Evolutionary conservation across 2,797 vertebrate species (phyloP), one percentile per base, ranked within the genome.

Genomic region (Ceryle rudis): DNA sequence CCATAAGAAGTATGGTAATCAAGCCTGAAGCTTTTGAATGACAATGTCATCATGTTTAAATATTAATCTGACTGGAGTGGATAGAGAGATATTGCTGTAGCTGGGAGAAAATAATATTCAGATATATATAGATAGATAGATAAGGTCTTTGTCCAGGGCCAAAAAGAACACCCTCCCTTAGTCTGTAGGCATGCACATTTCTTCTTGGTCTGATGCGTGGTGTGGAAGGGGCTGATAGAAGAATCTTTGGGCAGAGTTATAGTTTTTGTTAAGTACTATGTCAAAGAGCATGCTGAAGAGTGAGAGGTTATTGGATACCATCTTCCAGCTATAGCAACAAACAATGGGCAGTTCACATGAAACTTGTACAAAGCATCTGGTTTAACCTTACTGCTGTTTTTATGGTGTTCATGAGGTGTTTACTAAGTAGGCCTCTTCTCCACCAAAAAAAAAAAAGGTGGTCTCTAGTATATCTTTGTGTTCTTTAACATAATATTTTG

Each of bases 1-100:
- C 41, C 64, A 25, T 79, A 46, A 88, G 69, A 90, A 83, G 46
- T 46, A n/a, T 18, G 35, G 46, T 69, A 88, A 93, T 81, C 69
- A 51, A 65, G 65, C 75, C 61, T 78, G 79, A 55, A 96, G 46
- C 16, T 92, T 92, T 74, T 92, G 92, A 94, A 89, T 83, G 86
- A 82, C 78, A 82, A 21, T 35, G 33, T 90, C 57, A 20, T 79
- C 70, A 7, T 67, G 31, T 84, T 94, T 85, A 93, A 71, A 70
- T 89, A 72, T 62, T 83, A 86, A 86, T 85, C 52, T 71, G 52
- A 46, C 23, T 82, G 42, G 52, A 91, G n/a, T 25, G 35, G 69
- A 37, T 57, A 82, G 70, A 89, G 62, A 58, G 44, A 66, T 54
- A 46, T 29, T 55, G 51, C 25, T 91, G 28, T 81, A 61, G 20